These are phyloP conservation scores for Nibea coibor DNA, from an alignment of 2,113 vertebrate species.

Conservation along the genomic window DNA sequence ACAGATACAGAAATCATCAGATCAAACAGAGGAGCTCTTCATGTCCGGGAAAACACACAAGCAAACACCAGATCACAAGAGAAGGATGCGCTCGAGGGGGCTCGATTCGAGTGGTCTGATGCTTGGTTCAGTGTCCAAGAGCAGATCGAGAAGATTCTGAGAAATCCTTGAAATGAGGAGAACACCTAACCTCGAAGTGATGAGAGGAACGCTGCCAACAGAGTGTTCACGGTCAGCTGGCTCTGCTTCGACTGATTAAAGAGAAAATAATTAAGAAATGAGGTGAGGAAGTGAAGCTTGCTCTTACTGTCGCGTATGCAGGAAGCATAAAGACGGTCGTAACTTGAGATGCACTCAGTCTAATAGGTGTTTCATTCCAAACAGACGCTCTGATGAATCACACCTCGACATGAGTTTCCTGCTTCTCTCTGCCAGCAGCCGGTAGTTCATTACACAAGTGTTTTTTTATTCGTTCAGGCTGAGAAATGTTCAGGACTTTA, in stretches of 20 bases:
- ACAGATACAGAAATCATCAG: constrained; percentile 7
- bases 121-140: not conserved
- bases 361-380: not conserved
- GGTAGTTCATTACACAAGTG: not conserved
- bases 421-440: not conserved
- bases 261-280: not conserved
- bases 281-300: not conserved
- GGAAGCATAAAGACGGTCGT: not conserved
- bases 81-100: constrained; percentile 6
- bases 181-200: not conserved
- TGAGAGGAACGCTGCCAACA: not conserved
- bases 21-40: constrained; percentile 31
- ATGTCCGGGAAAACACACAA: constrained; percentile 22
- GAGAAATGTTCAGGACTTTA: not conserved
- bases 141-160: not conserved
- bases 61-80: constrained; percentile 3
- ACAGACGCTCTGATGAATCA: constrained; percentile 3
- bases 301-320: not conserved
- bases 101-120: not conserved
- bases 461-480: not conserved
- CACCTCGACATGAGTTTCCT: not conserved
- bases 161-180: not conserved
- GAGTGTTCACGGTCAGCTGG: not conserved
- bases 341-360: not conserved
- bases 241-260: not conserved